Evolutionary conservation across 2,888 invertebrate genomes (phyloP).

Genomic region (Nezara viridula): DNA sequence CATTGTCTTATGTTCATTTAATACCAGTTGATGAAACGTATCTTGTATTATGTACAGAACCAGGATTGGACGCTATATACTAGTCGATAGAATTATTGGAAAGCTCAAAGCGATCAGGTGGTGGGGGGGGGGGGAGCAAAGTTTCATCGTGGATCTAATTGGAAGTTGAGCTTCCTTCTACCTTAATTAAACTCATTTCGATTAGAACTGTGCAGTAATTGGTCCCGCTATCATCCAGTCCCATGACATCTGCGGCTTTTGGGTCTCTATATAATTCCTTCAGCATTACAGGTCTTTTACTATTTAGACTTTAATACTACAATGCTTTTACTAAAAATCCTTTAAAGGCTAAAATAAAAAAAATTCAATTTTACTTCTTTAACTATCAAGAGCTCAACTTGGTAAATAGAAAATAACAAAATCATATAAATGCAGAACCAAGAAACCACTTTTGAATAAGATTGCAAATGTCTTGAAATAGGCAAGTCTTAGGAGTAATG

Average conservation of each 20-base stretch:
- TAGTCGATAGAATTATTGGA: neutral
- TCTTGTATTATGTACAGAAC: neutral
- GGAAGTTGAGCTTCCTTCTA: slow-evolving; percentile 15
- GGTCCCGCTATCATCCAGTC: neutral
- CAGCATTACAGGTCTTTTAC: neutral
- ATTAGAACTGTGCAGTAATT: neutral
- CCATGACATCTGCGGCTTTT: neutral
- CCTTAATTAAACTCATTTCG: slow-evolving; percentile 29
- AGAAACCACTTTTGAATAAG: no score
- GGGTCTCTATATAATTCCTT: neutral
- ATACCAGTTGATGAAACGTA: neutral
- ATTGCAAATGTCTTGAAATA: no score
- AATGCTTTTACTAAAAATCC: no score
- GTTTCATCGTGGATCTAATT: neutral
- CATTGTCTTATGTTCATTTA: neutral
- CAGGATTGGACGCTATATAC: neutral
- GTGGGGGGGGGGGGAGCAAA: neutral
- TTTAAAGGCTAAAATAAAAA: no score
- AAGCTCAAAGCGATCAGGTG: neutral
- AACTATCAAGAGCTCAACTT: no score
- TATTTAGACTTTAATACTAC: no score
- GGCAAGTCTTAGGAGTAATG: no score
- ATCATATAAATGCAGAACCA: no score
- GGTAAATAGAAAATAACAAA: no score
- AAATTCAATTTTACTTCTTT: no score